Base-by-base conservation (phyloP, 2,888 invertebrate species). In the Parnassius mnemosyne region DNA sequence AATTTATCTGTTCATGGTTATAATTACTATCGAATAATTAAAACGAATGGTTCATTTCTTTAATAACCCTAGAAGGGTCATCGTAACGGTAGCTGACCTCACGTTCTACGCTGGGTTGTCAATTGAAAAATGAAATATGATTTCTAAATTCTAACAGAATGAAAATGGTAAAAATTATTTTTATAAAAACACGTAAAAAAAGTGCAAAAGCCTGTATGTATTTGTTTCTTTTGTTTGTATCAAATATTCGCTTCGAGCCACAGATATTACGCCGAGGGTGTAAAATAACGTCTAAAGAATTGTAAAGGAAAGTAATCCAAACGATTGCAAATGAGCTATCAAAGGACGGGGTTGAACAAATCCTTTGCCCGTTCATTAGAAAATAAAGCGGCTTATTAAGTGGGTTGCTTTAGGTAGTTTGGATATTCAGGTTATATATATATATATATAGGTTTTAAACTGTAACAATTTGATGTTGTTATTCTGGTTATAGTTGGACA, bases 11-110 rank as follows among this genome's bases (percentile, higher is more conserved):
- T 53, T 1, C 43, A 41, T 12, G n/a, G 53, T 41, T 42, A 53
- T 53, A 16, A 61, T 53, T 57, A 56, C 56, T 60, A 47, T 46
- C 12, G 51, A 52, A 47, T 52, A 61, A 61, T 57, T 57, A 57
- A 47, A n/a, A 46, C 53, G 42, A 57, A 61, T 61, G 42, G 47
- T 41, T 61, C 44, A 25, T 57, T 57, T 61, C 47, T 61, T 57
- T 57, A 42, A 34, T 34, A 34, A 61, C 52, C 25, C 51, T 61
- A n/a, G 20, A 42, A 34, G 43, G 44, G 50, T 54, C 13, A 43
- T 53, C n/a, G 46, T 34, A 34, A 34, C 7, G 34, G 34, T 34
- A 34, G 34, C 34, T 34, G 34, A 34, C 34, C 34, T 34, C 7
- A 34, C 7, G 34, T 34, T 7, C 5, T 34, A 34, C 34, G 7